Base-by-base conservation (phyloP, 2,888 invertebrate genomes). In the Tetragonula carbonaria region DNA sequence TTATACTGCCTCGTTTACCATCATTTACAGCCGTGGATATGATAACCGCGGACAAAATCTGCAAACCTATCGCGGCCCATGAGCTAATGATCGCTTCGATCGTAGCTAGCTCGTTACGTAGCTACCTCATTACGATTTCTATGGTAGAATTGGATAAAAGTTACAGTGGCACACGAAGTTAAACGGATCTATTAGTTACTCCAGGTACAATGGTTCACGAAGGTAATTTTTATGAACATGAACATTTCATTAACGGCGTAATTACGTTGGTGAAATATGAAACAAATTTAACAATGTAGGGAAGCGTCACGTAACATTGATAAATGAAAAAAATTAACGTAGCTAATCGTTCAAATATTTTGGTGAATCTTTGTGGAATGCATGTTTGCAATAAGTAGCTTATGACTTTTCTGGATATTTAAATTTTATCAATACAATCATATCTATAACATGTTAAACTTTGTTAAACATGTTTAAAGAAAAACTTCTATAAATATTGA, bases 1-100 rank as follows among this genome's bases (percentile, higher is more conserved):
- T 70, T 74, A 62, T 55, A 68, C 33, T 23, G 72, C 73, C 75
- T 79, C 53, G 55, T 79, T 77, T 80, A 67, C 76, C 53, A 65
- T 66, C 50, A 28, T 74, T 67, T 62, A 62, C 53, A 62, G 11
- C 70, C 16, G 45, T 16, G 55, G 53, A 53, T 74, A 63, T 16
- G 59, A n/a, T n/a, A n/a, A n/a, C n/a, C n/a, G n/a, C n/a, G n/a
- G n/a, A n/a, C n/a, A n/a, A n/a, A n/a, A n/a, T n/a, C n/a, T n/a
- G n/a, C n/a, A n/a, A n/a, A 67, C 8, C 70, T 28, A 23, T 62
- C 33, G 33, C 50, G 45, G 59, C 45, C 45, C 59, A 13, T 33
- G 53, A 59, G 51, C 38, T 66, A 50, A 57, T 38, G 71, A 66
- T 28, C 50, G 23, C 14, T 18, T 51, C 6, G 18, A 4, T 16